Evolutionary conservation across 1,140 invertebrate species (phyloP).

Genomic region (Drosophila malerkotliana): DNA sequence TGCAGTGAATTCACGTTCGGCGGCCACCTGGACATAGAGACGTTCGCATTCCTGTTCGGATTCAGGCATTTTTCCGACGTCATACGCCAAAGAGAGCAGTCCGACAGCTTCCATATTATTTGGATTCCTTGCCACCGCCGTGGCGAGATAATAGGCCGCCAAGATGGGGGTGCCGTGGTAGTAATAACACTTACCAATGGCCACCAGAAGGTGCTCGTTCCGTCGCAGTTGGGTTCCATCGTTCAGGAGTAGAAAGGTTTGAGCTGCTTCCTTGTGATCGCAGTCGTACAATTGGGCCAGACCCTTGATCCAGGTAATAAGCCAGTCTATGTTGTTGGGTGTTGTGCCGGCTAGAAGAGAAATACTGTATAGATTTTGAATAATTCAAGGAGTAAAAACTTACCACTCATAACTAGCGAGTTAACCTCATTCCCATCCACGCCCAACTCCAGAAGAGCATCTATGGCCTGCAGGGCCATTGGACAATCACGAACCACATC

Average conservation of each 20-base stretch:
- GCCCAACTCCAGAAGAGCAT: slow-evolving; percentile 88
- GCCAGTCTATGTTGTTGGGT: slow-evolving; percentile 85
- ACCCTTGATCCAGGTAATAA: slow-evolving; percentile 89
- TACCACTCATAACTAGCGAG: slow-evolving; percentile 87
- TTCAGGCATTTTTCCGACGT: slow-evolving; percentile 67
- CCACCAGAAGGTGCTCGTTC: slow-evolving; percentile 87
- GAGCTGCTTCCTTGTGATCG: slow-evolving; percentile 87
- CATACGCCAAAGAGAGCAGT: slow-evolving; percentile 85
- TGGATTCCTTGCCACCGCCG: slow-evolving; percentile 86
- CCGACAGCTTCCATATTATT: slow-evolving; percentile 85
- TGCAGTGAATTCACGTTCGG: slow-evolving; percentile 84
- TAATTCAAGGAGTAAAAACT: not conserved
- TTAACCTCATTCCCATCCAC: slow-evolving; percentile 89
- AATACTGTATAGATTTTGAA: not conserved
- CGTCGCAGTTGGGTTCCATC: slow-evolving; percentile 86
- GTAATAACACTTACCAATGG: slow-evolving; percentile 88
- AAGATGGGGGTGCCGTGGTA: slow-evolving; percentile 86
- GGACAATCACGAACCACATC: slow-evolving; percentile 91
- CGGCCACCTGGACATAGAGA: slow-evolving; percentile 83
- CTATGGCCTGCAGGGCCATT: slow-evolving; percentile 89
- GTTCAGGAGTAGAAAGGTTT: slow-evolving; percentile 87
- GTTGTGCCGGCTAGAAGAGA: slow-evolving; percentile 65
- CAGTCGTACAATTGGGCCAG: slow-evolving; percentile 87
- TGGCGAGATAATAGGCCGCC: slow-evolving; percentile 84
- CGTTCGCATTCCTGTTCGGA: slow-evolving; percentile 85